Base-by-base conservation (phyloP, 2,888 invertebrate genomes). In the Drosophila recens region DNA sequence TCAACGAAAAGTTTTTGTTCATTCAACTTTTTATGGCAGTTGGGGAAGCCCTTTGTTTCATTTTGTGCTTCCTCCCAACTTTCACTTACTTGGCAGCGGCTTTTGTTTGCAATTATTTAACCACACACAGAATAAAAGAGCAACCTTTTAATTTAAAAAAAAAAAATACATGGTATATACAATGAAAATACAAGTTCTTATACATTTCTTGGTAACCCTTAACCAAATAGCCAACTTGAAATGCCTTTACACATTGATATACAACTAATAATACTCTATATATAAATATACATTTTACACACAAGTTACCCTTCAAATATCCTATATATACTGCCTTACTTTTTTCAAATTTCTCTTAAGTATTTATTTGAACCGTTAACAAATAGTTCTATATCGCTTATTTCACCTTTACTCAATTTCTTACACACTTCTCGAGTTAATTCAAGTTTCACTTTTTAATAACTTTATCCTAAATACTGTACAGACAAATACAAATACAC, bases 381-480 rank as follows among this genome's bases (percentile, higher is more conserved):
- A 56, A 40, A 42, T 43, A 58, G 23, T 49, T 46, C 46, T 56
- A 20, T 23, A 48, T 43, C 45, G 54, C 48, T 64, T 17, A 42
- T 72, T 45, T 27, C 15, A 57, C 8, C 36, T 67, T 64, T 59
- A 38, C 15, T 61, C 61, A 67, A 63, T 43, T 62, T 66, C 53
- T 56, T 33, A 49, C 63, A 71, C 66, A 56, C 43, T 56, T 83
- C 69, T 87, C 66, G 56, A 75, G 68, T 72, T 72, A 63, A 66
- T 70, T 72, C 58, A 66, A 68, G 58, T 72, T 77, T 65, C 62
- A 85, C 62, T 56, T 57, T 51, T 75, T 71, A 64, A 69, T 67
- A 79, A 70, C 58, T 64, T 83, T 65, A 13, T 20, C 58, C 49
- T 49, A 45, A 36, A 59, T 53, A 64, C 64, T 79, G 72, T 79